Conservation (phyloP, 2,113 vertebrate genomes). For the Rhineura floridana region DNA sequence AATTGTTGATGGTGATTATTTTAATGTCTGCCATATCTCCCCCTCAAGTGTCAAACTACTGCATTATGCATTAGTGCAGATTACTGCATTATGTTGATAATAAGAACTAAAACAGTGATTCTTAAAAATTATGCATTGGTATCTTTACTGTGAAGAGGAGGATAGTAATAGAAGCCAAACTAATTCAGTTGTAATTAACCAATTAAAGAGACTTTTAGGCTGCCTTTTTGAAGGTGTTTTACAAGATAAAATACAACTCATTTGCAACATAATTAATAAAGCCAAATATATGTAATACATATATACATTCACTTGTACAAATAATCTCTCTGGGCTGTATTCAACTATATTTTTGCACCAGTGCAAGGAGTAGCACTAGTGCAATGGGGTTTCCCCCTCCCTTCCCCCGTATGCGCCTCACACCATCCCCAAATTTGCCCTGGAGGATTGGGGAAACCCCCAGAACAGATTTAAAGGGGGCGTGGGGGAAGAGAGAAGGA, state of each 20-base stretch:
- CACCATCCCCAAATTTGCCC: too few species aligned
- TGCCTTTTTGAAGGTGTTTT: neutral
- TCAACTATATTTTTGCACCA: too few species aligned
- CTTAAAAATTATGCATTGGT: too few species aligned
- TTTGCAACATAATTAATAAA: neutral
- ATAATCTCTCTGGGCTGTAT: too few species aligned
- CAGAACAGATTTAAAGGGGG: too few species aligned
- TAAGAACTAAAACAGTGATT: neutral
- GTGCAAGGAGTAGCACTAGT: too few species aligned
- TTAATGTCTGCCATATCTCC: neutral
- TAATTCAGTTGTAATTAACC: neutral
- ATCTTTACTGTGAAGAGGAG: neutral
- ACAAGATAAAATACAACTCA: neutral
- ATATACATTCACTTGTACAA: too few species aligned
- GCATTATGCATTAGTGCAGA: neutral
- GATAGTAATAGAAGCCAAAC: neutral
- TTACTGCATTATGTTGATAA: neutral
- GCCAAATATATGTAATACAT: too few species aligned
- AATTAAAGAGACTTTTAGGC: neutral
- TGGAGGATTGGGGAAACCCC: too few species aligned
- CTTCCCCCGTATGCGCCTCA: too few species aligned
- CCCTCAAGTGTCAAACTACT: neutral
- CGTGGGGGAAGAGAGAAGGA: too few species aligned
- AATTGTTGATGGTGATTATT: neutral
- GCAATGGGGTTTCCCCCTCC: too few species aligned